These are phyloP conservation scores for Sorex araneus DNA, from an alignment of 2,113 vertebrate genomes.

Conservation along the genomic window DNA sequence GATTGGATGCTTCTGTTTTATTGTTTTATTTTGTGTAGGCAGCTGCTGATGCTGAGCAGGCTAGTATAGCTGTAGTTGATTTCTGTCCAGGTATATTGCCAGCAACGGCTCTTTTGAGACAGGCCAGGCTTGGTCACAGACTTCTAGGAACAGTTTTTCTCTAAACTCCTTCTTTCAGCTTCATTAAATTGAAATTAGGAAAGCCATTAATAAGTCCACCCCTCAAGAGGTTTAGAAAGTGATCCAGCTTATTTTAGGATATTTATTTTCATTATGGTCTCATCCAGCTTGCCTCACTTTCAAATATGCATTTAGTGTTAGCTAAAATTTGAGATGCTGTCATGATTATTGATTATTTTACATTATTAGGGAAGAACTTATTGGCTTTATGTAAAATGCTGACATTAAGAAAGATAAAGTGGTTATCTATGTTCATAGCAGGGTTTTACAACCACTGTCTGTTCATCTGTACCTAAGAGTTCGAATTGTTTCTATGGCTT, in stretches of 20 bases:
- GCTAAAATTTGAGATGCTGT: background rate
- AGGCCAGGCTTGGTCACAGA: background rate
- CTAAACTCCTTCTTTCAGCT: background rate
- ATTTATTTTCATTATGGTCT: background rate
- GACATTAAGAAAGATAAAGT: conserved; percentile 35
- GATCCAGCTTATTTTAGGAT: conserved; percentile 67
- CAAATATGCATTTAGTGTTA: background rate
- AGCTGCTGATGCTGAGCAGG: too few relatives aligned
- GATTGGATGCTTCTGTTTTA: too few relatives aligned
- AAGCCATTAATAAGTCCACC: conserved; percentile 42
- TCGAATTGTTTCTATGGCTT: too few relatives aligned
- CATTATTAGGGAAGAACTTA: conserved; percentile 20
- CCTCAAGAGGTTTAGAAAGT: conserved; percentile 77
- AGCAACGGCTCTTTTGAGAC: too few relatives aligned
- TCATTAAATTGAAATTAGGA: conserved; percentile 37
- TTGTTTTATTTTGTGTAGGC: too few relatives aligned
- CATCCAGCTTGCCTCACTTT: conserved; percentile 35
- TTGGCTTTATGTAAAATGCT: conserved; percentile 25
- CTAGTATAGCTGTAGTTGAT: too few relatives aligned
- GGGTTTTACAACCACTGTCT: background rate
- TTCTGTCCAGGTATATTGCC: too few relatives aligned
- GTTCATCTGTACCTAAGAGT: too few relatives aligned
- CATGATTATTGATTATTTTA: background rate
- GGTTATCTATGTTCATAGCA: background rate
- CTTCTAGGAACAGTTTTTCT: background rate